phyloP scores from a whole-genome alignment of 2,888 invertebrate species.

The Harpalus rubripes region DNA sequence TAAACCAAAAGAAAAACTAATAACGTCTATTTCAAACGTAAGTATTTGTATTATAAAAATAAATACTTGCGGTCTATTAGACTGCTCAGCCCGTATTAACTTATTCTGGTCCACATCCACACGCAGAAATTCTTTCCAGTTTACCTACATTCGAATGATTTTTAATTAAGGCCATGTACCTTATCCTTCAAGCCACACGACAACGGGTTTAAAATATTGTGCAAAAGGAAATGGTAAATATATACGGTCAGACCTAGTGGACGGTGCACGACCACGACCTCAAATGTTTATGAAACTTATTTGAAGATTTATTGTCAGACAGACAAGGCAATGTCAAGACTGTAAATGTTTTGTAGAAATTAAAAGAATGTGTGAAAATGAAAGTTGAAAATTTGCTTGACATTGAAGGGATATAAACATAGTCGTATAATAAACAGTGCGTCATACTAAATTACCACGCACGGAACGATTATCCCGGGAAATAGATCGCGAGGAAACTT shows the following conservation, averaged over 20 bases:
- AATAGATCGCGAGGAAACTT: too few species aligned
- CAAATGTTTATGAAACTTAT: not conserved
- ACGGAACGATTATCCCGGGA: too few species aligned
- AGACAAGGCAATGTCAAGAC: not conserved
- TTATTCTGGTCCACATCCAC: not conserved
- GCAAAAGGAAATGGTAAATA: slow-evolving; percentile 20
- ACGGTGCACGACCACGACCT: not conserved
- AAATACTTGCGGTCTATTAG: not conserved
- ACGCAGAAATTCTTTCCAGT: not conserved
- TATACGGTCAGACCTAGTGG: not conserved
- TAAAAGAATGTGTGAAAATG: too few species aligned
- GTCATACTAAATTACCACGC: too few species aligned
- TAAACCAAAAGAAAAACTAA: not conserved
- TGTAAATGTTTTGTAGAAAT: not conserved
- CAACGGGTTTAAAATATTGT: not conserved
- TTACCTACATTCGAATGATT: slow-evolving; percentile 13
- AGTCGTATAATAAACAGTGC: too few species aligned
- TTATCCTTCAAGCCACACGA: slow-evolving; percentile 34
- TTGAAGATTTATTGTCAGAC: not conserved
- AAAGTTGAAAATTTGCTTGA: too few species aligned
- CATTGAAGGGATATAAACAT: too few species aligned
- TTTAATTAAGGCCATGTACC: slow-evolving; percentile 26
- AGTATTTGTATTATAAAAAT: too few species aligned
- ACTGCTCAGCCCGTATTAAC: not conserved
- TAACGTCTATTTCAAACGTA: not conserved